These are phyloP conservation scores for Falco punctatus DNA, from an alignment of 2,113 vertebrate species.

Conservation along the genomic window DNA sequence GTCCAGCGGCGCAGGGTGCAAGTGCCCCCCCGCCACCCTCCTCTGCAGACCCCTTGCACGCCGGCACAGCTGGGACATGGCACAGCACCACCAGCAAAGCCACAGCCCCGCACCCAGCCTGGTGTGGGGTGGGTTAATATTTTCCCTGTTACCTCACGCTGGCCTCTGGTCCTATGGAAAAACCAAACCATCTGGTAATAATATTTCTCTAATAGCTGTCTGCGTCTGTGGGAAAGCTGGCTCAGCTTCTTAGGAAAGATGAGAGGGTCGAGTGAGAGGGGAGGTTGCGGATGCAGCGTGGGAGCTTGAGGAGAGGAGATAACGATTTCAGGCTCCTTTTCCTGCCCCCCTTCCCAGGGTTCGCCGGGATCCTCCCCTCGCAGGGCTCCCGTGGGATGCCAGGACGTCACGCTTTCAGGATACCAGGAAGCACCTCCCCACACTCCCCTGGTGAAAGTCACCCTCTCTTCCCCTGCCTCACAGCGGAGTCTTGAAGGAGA, in stretches of 20 bases:
- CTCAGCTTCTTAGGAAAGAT: constrained; percentile 50
- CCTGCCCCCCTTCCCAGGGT: background rate
- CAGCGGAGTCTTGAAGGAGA: background rate
- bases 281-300: background rate
- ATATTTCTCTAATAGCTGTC: constrained; percentile 71
- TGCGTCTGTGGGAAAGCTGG: constrained; percentile 70
- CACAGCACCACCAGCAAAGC: background rate
- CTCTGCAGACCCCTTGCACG: accelerated
- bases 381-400: accelerated
- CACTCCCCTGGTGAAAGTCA: accelerated
- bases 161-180: constrained; percentile 67
- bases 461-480: background rate
- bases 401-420: accelerated
- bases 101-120: background rate
- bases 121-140: constrained; percentile 60
- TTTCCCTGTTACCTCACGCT: constrained; percentile 55
- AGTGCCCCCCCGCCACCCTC: accelerated
- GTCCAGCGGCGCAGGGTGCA: accelerated
- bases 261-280: background rate
- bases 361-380: background rate
- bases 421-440: background rate
- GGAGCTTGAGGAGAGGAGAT: background rate
- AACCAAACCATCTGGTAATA: constrained; percentile 75
- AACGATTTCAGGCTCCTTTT: background rate
- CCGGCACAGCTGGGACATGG: background rate